phyloP scores from a whole-genome alignment of 2,797 vertebrate genomes.

The Galaxias olidus region DNA sequence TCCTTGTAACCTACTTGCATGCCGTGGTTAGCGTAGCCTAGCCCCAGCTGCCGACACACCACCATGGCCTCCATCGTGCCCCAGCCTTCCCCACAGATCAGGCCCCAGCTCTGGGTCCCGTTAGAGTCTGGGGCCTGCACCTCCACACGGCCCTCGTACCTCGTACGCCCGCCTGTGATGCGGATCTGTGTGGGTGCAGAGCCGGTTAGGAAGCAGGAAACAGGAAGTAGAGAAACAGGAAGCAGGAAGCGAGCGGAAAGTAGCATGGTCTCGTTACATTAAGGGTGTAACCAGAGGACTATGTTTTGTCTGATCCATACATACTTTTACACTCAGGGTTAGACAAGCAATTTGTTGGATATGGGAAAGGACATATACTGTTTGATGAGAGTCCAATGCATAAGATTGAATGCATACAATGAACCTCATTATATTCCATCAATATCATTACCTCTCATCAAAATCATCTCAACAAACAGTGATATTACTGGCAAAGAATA shows the following conservation, averaged over 20 bases:
- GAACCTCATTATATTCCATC: no score
- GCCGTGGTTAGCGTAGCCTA: conserved; percentile 93
- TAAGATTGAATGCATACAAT: conserved; percentile 14
- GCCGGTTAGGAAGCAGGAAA: conserved; percentile 46
- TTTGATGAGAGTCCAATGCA: conserved; percentile 10
- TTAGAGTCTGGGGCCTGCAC: conserved; percentile 74
- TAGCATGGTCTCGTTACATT: no score
- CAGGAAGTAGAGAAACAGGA: conserved; percentile 2
- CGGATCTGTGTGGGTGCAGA: conserved; percentile 81
- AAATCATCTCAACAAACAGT: neutral
- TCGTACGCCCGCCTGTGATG: conserved; percentile 87
- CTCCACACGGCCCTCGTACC: conserved; percentile 90
- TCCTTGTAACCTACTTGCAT: conserved; percentile 86
- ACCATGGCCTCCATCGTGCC: conserved; percentile 88
- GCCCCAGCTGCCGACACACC: conserved; percentile 92
- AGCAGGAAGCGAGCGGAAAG: neutral
- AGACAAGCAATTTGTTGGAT: conserved; percentile 8
- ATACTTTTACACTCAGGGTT: neutral
- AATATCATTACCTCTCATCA: conserved; percentile 14
- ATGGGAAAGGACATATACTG: neutral
- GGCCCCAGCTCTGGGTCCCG: conserved; percentile 83
- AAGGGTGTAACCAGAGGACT: no score
- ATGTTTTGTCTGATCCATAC: conserved; percentile 32
- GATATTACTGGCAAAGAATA: no score
- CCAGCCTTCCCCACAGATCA: conserved; percentile 94